A percentile compares a stretch with the other conserved stretches of the same genome.
These are phyloP conservation scores for Sardina pilchardus DNA, from an alignment of 2,113 vertebrate species.

Conservation along the genomic window DNA sequence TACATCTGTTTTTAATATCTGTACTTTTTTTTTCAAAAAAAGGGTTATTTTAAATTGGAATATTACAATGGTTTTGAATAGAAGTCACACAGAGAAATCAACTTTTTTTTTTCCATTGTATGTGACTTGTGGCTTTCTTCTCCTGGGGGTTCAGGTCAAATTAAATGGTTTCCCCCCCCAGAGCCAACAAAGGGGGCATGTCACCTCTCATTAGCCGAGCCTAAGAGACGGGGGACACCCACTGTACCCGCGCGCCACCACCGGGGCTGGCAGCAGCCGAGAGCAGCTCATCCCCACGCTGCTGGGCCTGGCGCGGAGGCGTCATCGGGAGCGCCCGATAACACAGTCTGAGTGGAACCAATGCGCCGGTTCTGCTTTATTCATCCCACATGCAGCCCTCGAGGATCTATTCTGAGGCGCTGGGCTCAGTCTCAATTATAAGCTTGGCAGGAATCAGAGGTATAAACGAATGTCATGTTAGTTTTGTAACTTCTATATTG, in stretches of 20 bases:
- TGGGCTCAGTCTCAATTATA: no score
- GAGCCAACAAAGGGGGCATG: conserved; percentile 28
- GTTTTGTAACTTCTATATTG: neutral
- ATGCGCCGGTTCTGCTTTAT: neutral
- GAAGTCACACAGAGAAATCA: neutral
- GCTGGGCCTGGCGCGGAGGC: neutral
- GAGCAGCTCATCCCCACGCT: conserved; percentile 23
- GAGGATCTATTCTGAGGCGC: neutral
- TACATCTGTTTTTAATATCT: neutral
- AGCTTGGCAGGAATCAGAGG: no score
- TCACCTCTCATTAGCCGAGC: conserved; percentile 45
- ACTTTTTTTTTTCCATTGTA: neutral
- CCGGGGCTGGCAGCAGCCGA: conserved; percentile 38
- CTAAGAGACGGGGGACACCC: conserved; percentile 13
- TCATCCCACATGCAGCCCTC: neutral
- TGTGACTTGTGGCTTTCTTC: neutral
- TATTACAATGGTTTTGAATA: neutral
- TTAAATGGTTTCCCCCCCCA: neutral
- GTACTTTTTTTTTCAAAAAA: neutral
- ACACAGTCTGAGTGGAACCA: neutral
- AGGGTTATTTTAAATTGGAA: neutral
- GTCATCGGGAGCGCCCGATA: conserved; percentile 19
- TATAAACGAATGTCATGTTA: neutral
- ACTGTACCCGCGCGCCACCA: conserved; percentile 27
- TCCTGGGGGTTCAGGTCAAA: neutral